Percentiles rank a stretch among this genome's conserved stretches.
phyloP scores from a whole-genome alignment of 2,113 vertebrate genomes.

The Spea multiplicata region DNA sequence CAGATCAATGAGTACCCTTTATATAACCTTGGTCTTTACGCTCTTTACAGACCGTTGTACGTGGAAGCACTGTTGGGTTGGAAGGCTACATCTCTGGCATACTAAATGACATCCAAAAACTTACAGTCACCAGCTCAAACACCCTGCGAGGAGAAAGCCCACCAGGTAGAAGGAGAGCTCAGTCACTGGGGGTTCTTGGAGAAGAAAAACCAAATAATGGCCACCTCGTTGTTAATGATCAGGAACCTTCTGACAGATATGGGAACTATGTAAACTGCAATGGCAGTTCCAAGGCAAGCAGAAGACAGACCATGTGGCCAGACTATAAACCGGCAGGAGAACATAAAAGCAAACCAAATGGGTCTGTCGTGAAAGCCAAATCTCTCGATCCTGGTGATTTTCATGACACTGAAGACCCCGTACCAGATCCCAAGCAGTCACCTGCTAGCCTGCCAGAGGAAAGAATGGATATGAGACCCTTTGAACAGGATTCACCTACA shows the following conservation, averaged over 20 bases:
- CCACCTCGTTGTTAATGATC: conserved; percentile 82
- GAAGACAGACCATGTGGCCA: conserved; percentile 79
- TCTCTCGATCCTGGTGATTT: conserved; percentile 78
- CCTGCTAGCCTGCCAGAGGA: conserved; percentile 51
- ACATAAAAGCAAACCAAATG: conserved; percentile 76
- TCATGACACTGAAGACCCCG: conserved; percentile 56
- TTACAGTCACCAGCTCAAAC: conserved; percentile 94
- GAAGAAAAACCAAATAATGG: conserved; percentile 82
- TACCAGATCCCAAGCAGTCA: conserved; percentile 38
- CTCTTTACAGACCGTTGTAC: conserved; percentile 83
- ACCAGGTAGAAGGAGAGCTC: conserved; percentile 84
- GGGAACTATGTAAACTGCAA: conserved; percentile 77
- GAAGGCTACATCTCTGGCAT: conserved; percentile 91
- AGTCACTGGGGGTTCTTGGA: conserved; percentile 86
- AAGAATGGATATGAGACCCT: conserved; percentile 62
- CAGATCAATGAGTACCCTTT: not conserved
- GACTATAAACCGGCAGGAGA: conserved; percentile 77
- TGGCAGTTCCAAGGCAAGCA: conserved; percentile 73
- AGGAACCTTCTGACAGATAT: conserved; percentile 69
- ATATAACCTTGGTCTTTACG: not conserved
- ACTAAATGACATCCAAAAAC: conserved; percentile 90
- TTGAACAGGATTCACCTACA: conserved; percentile 72
- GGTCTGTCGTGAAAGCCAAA: conserved; percentile 80
- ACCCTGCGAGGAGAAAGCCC: conserved; percentile 85
- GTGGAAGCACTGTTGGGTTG: conserved; percentile 84